Base-by-base conservation (phyloP, 2,113 vertebrate species). In the Carettochelys insculpta region DNA sequence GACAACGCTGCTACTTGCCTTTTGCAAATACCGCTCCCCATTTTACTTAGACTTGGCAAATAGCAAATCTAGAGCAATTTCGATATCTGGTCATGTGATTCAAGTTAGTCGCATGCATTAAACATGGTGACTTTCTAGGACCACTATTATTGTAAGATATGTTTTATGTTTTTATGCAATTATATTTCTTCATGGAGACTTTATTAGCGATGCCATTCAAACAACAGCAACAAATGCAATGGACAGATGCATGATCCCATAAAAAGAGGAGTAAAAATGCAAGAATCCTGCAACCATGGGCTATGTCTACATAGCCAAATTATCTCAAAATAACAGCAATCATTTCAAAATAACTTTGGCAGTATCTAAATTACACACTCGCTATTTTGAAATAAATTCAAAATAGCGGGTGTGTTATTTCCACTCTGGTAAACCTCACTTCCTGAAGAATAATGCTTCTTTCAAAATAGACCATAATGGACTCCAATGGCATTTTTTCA, bases 31-130 rank as follows among this genome's bases (percentile, higher is more conserved):
- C 76, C 29, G 31, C 87, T 96, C 82, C 89, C 82, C 45, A 43
- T 93, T 94, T 93, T 93, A 95, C 93, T 95, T 95, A 95, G 92
- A 87, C 84, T 92, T 92, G 78, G 85, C 93, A 71, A 95, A 92
- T 91, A 78, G 94, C 93, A 95, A 80, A 89, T 92, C 95, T 92
- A 95, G 88, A 87, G 90, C 71, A 95, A 93, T 61, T 95, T 90
- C 92, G 54, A 61, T 92, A 88, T 43, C 78, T 56, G 89, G 71
- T 81, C 87, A 96, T 94, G 89, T 92, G 95, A 93, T 92, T 89
- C 87, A 89, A 95, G 92, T 87, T 88, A 94, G 95, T 93, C 89
- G 92, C 92, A 96, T 86, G 92, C 85, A 94, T 94, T 94, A 93
- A 78, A 88, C 94, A 83, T 45, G 1, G 93, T 92, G 94, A 94